Base-by-base conservation (phyloP, 2,113 vertebrate species). In the Calypte anna region DNA sequence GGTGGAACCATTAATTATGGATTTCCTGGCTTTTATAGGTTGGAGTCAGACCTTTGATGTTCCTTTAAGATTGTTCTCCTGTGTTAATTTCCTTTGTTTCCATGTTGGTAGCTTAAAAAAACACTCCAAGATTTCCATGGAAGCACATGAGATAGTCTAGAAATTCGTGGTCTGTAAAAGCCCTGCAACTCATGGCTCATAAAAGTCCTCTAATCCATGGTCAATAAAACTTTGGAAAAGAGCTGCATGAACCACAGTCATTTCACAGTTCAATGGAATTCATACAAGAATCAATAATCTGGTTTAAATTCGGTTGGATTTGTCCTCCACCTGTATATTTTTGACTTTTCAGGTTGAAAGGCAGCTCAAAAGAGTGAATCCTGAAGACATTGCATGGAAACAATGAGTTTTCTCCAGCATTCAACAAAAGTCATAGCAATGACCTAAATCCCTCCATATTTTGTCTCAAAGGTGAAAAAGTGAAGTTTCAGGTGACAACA, bases 41-140 rank as follows among this genome's bases (percentile, higher is more conserved):
- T 91, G 66, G 62, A 96, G 61, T 92, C 82, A 92, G 86, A 95
- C 83, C 88, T 97, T 95, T 96, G 95, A 96, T 96, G 94, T 95
- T 90, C 82, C 95, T 93, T 90, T 93, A 96, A 91, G 90, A 92
- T 94, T 95, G 92, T 88, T 97, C 95, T 96, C 73, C 80, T 84
- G 66, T 82, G 90, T 93, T 96, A 90, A 97, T 96, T 97, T 97
- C 93, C 94, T 95, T 96, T 94, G 94, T 96, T 97, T 96, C 95
- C 94, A 33, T 92, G 88, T 90, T 97, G 93, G 96, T 96, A 96
- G 96, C 95, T 96, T 96, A 93, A 93, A 94, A 96, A 97, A 96
- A 96, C 69, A 96, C 88, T 93, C 66, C 24, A 43, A 94, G 77
- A 96, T 88, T 96, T 96, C 90, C 86, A 96, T 76, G 88, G 92